Percentiles rank a stretch among this genome's conserved stretches.
Conservation (phyloP, 2,888 invertebrate genomes). For the Synergus itoensis region DNA sequence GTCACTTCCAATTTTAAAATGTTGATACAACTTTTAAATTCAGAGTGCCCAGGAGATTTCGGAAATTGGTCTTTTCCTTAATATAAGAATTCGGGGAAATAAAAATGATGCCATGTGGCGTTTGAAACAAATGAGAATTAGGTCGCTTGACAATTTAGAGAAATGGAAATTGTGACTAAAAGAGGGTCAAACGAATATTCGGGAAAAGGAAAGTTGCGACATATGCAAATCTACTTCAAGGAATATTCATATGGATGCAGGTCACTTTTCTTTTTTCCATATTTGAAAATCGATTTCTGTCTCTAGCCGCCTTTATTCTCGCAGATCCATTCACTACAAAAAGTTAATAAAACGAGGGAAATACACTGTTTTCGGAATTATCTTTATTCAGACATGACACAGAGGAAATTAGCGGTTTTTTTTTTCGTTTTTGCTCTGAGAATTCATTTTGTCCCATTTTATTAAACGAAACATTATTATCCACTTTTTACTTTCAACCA, state of each 20-base stretch:
- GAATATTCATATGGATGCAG: background rate
- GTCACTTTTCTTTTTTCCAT: background rate
- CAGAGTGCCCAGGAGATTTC: background rate
- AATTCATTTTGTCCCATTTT: too few species aligned
- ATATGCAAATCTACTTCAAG: background rate
- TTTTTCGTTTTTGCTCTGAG: too few species aligned
- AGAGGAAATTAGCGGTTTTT: too few species aligned
- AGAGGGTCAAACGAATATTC: background rate
- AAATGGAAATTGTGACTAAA: background rate
- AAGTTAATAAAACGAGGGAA: background rate
- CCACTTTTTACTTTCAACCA: too few species aligned
- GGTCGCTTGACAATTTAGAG: background rate
- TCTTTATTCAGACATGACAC: too few species aligned
- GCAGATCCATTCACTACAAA: background rate
- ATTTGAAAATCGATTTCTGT: background rate
- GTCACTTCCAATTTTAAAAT: background rate
- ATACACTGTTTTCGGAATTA: too few species aligned
- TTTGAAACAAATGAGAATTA: background rate
- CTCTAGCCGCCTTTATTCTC: background rate
- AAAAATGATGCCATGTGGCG: background rate
- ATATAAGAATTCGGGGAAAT: background rate
- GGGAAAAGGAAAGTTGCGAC: background rate
- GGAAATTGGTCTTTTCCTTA: background rate
- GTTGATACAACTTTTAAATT: background rate
- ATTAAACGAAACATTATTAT: too few species aligned